These are phyloP conservation scores for Bucco capensis DNA, from an alignment of 2,113 vertebrate species.

Conservation along the genomic window DNA sequence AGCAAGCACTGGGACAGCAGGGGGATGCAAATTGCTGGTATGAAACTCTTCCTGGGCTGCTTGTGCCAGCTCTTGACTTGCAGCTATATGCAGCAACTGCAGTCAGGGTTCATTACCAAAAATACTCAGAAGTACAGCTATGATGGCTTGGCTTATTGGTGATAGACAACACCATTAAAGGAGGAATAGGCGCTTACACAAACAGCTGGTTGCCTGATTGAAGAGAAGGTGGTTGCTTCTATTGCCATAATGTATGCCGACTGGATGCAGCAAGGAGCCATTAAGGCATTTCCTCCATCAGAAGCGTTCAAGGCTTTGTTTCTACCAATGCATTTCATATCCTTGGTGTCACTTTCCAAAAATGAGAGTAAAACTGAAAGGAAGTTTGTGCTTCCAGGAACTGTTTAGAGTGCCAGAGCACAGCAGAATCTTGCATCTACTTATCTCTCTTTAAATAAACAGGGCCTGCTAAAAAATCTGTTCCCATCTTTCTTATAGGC, in stretches of 20 bases:
- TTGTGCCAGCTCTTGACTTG: background rate
- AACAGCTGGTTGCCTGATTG: background rate
- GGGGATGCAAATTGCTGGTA: too few relatives aligned
- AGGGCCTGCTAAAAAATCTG: too few relatives aligned
- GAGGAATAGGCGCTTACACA: background rate
- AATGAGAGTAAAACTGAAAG: background rate
- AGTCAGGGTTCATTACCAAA: background rate
- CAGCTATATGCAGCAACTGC: background rate
- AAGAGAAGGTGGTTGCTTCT: background rate
- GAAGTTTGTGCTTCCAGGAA: background rate
- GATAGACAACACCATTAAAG: background rate
- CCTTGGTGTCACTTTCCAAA: background rate
- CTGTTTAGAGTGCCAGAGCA: background rate
- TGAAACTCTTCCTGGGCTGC: background rate
- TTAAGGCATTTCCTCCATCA: background rate
- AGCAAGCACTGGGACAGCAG: background rate
- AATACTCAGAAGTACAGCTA: background rate
- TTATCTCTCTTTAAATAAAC: background rate
- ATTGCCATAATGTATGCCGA: rapidly evolving
- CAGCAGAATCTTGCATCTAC: background rate
- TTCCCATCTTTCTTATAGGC: too few relatives aligned
- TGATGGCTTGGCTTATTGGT: background rate
- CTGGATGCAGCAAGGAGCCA: background rate
- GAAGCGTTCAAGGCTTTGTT: background rate
- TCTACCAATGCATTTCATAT: rapidly evolving